Percentiles rank a stretch among this genome's conserved stretches.
Evolutionary conservation across 92 coral and sea anemone genomes (phyloP).

Genomic region (Montipora capitata): DNA sequence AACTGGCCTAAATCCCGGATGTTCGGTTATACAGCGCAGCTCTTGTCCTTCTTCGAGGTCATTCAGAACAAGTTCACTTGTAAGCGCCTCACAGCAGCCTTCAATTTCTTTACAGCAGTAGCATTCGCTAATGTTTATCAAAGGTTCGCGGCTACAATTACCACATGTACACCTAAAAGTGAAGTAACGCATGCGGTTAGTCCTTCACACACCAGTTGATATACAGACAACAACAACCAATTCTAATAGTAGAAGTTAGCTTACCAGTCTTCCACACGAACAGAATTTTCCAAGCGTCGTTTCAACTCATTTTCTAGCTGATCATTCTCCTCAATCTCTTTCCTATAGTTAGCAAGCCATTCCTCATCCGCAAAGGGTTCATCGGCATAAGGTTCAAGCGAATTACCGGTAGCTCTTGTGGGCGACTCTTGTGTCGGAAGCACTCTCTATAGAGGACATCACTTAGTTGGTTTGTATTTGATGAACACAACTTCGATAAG

Average conservation of each 20-base stretch:
- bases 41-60: slow-evolving; percentile 40
- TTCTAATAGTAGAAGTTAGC: neutral
- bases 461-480: neutral
- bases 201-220: too few species aligned
- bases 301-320: slow-evolving; percentile 4
- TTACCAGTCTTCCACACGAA: neutral
- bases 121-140: slow-evolving; percentile 54
- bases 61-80: slow-evolving; percentile 32
- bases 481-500: neutral
- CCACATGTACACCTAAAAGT: slow-evolving; percentile 59
- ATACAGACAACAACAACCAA: too few species aligned
- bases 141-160: slow-evolving; percentile 26
- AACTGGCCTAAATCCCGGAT: slow-evolving; percentile 70
- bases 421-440: neutral
- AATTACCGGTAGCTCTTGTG: neutral
- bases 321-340: slow-evolving; percentile 28
- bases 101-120: slow-evolving; percentile 62
- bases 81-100: slow-evolving; percentile 52
- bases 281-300: slow-evolving; percentile 23
- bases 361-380: slow-evolving; percentile 38
- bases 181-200: too few species aligned
- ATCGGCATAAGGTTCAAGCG: neutral
- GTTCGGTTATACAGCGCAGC: slow-evolving; percentile 38
- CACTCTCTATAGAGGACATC: slow-evolving; percentile 1
- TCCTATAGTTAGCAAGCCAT: slow-evolving; percentile 30